These are phyloP conservation scores for Eretmocerus hayati DNA, from an alignment of 2,888 invertebrate genomes.

Conservation along the genomic window DNA sequence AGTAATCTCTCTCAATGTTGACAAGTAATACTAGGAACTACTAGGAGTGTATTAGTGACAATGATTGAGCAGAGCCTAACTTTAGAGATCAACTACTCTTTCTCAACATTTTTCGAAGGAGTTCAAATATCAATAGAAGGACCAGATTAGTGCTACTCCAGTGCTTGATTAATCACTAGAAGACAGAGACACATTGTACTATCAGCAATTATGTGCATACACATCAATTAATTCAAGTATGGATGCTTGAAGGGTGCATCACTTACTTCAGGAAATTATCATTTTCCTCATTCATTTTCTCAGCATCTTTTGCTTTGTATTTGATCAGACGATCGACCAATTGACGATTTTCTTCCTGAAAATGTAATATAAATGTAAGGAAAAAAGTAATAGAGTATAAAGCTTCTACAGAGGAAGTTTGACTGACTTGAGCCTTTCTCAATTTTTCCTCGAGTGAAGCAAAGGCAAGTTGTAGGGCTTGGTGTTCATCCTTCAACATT, in stretches of 20 bases:
- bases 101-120: too few relatives aligned
- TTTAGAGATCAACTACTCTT: too few relatives aligned
- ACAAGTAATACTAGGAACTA: too few relatives aligned
- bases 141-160: too few relatives aligned
- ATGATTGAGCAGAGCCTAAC: too few relatives aligned
- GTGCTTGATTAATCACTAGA: too few relatives aligned
- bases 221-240: too few relatives aligned
- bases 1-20: too few relatives aligned
- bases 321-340: slow-evolving; percentile 82
- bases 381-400: slow-evolving; percentile 4
- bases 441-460: slow-evolving; percentile 84
- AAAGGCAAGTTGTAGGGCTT: slow-evolving; percentile 87
- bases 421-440: slow-evolving; percentile 65
- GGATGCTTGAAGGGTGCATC: background rate
- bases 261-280: slow-evolving; percentile 84
- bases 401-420: background rate
- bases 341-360: slow-evolving; percentile 76
- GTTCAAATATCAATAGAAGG: too few relatives aligned
- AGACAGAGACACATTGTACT: too few relatives aligned
- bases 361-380: slow-evolving; percentile 1
- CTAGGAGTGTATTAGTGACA: too few relatives aligned
- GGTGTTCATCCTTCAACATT: slow-evolving; percentile 87
- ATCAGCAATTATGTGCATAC: too few relatives aligned
- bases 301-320: slow-evolving; percentile 90
- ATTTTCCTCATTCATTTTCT: slow-evolving; percentile 94